Evolutionary conservation across 1,140 invertebrate genomes (phyloP), one percentile per base, ranked within the genome.

Genomic region (Sesamia nonagrioides): DNA sequence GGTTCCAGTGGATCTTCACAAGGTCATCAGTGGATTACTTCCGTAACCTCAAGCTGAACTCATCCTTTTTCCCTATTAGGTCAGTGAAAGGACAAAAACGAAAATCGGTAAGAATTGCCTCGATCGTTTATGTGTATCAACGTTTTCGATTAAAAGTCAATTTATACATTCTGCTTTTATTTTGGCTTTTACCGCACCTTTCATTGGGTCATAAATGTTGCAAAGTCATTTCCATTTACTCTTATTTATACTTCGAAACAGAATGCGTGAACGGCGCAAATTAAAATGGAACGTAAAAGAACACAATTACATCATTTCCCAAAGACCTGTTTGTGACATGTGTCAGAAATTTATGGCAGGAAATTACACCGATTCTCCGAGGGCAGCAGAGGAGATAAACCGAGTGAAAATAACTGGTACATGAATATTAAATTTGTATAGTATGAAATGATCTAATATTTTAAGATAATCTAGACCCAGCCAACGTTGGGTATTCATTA

Each of bases 191-290:
- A 27, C 60, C 15, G 60, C n/a, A 63, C 35, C 35, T 63, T 42
- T 42, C 2, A 8, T 3, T 37, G 7, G 60, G 33, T 13, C 60
- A 40, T 40, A 18, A 17, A 63, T 63, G 60, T 37, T 63, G 35
- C 11, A 33, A 13, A 63, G 35, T 66, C 61, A 66, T 42, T 66
- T 37, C 2, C 35, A 37, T 18, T 66, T 63, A 40, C 1, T 8
- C 33, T 42, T 15, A 18, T 66, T 66, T 66, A 40, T 3, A 66
- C 42, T 66, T 17, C 7, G 5, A 42, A 66, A 45, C 37, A 37
- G 61, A 66, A 66, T 66, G 37, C 17, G 61, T 66, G 18, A 66
- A 66, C 37, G 11, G n/a, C 61, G 35, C 61, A 42, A 42, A 66
- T 42, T 42, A 11, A 66, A 66, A 66, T 17, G 17, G 18, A 66